phyloP scores from a whole-genome alignment of 2,888 invertebrate genomes.

The Meghimatium bilineatum region DNA sequence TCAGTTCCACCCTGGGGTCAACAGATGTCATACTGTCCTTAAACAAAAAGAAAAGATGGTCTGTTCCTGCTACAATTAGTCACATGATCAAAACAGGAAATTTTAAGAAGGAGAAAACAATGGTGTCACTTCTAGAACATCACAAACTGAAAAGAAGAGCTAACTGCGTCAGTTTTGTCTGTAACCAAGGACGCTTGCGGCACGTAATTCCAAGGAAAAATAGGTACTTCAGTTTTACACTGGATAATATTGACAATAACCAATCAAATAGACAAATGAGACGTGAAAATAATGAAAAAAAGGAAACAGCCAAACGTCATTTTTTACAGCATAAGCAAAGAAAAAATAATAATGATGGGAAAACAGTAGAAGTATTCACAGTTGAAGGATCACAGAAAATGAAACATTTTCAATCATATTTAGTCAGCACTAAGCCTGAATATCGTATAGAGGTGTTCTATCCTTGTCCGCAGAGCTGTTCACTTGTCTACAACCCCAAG shows the following conservation, averaged over 20 bases:
- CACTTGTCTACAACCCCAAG: constrained; percentile 55
- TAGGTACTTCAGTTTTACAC: constrained; percentile 45
- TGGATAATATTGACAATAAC: constrained; percentile 15
- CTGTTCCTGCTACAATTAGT: constrained; percentile 58
- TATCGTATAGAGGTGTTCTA: constrained; percentile 49
- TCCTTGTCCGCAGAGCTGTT: constrained; percentile 51
- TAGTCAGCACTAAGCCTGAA: constrained; percentile 4
- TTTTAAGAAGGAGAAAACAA: constrained; percentile 21
- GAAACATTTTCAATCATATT: background rate
- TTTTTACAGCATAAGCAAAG: background rate
- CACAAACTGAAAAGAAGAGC: constrained; percentile 53
- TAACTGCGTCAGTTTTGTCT: constrained; percentile 51
- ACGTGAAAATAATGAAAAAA: constrained; percentile 8
- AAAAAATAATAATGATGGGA: too few species aligned
- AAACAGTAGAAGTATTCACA: constrained; percentile 18
- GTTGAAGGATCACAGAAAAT: background rate
- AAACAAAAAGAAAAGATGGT: constrained; percentile 67
- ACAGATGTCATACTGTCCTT: constrained; percentile 59
- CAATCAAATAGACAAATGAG: constrained; percentile 19
- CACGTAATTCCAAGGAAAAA: constrained; percentile 22
- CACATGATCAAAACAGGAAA: constrained; percentile 48
- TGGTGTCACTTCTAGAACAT: constrained; percentile 47
- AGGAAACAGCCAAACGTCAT: background rate
- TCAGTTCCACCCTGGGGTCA: constrained; percentile 10
- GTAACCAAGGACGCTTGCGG: constrained; percentile 38